A percentile compares a stretch with the other conserved stretches of the same genome.
These are phyloP conservation scores for Coptotermes formosanus DNA, from an alignment of 1,140 invertebrate species.

Conservation along the genomic window DNA sequence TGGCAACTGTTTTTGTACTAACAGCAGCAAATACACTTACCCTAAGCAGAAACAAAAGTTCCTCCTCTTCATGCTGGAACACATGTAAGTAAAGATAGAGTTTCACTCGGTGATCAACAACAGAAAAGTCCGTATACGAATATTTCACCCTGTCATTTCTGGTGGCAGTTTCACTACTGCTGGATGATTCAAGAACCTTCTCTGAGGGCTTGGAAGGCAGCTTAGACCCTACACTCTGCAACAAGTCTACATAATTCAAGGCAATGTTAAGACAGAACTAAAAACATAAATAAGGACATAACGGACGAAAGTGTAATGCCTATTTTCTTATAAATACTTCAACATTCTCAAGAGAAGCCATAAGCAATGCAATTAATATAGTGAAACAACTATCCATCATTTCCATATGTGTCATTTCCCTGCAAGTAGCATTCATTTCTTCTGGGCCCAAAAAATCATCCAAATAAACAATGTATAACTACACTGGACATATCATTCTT, in stretches of 20 bases:
- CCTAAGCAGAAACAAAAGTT: slow-evolving; percentile 53
- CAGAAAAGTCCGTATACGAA: slow-evolving; percentile 55
- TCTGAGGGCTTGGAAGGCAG: slow-evolving; percentile 31
- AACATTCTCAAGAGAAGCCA: too few relatives aligned
- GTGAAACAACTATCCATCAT: too few relatives aligned
- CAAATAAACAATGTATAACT: too few relatives aligned
- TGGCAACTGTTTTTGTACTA: neutral
- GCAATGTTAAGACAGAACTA: neutral
- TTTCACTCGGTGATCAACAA: slow-evolving; percentile 59
- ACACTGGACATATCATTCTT: too few relatives aligned
- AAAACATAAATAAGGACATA: slow-evolving; percentile 1
- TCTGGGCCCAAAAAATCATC: too few relatives aligned
- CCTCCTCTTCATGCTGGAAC: slow-evolving; percentile 43
- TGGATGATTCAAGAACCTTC: slow-evolving; percentile 41
- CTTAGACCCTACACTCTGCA: slow-evolving; percentile 48
- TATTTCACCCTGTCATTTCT: slow-evolving; percentile 40
- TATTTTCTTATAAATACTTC: too few relatives aligned
- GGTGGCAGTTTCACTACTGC: slow-evolving; percentile 43
- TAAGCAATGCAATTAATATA: too few relatives aligned
- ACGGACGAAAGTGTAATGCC: too few relatives aligned
- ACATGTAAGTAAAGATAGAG: slow-evolving; percentile 55
- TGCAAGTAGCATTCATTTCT: too few relatives aligned
- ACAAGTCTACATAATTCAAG: slow-evolving; percentile 41
- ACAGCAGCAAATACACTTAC: slow-evolving; percentile 40
- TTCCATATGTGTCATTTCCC: too few relatives aligned